A percentile compares a stretch with the other conserved stretches of the same genome.
phyloP scores from a whole-genome alignment of 2,113 vertebrate species.

The Verasper variegatus region DNA sequence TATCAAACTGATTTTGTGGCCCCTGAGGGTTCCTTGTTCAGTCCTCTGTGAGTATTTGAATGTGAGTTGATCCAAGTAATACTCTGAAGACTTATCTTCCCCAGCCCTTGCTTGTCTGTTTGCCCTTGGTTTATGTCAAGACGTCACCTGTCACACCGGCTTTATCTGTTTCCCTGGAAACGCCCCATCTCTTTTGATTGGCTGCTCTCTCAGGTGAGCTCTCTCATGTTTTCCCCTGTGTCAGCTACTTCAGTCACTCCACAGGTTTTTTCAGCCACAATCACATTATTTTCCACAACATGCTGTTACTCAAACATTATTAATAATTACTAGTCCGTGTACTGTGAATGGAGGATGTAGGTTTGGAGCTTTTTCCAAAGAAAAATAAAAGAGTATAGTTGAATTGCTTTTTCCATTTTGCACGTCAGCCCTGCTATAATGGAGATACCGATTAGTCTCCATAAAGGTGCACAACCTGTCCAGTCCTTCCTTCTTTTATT shows the following conservation, averaged over 20 bases:
- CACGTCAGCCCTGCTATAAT: neutral
- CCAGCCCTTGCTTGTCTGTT: constrained; percentile 44
- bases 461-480: no score
- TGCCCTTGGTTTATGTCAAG: constrained; percentile 78
- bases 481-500: no score
- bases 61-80: constrained; percentile 9
- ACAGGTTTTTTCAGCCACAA: constrained; percentile 59
- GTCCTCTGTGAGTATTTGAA: constrained; percentile 9
- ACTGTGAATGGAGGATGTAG: neutral
- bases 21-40: neutral
- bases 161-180: constrained; percentile 78
- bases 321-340: neutral
- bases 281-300: constrained; percentile 63
- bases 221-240: constrained; percentile 48
- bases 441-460: no score
- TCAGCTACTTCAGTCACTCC: constrained; percentile 64
- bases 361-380: neutral
- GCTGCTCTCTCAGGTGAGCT: constrained; percentile 69
- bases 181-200: constrained; percentile 77
- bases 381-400: no score
- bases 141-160: constrained; percentile 81
- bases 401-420: neutral
- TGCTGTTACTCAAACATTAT: constrained; percentile 9
- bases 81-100: constrained; percentile 12
- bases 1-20: neutral